Evolutionary conservation across 2,888 invertebrate species (phyloP).

Genomic region (Palloptera scutellata): DNA sequence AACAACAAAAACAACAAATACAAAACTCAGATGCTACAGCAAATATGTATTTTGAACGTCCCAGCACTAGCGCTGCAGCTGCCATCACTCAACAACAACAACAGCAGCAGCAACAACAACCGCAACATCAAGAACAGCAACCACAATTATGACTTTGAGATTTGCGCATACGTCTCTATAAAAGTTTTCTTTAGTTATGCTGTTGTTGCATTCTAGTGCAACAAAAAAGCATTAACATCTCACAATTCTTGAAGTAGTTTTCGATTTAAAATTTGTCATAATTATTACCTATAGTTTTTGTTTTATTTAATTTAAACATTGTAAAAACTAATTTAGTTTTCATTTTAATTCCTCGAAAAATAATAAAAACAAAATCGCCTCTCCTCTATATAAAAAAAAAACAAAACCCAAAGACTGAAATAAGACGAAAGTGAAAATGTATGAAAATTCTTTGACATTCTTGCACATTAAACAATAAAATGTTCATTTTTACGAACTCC

Average conservation of each 20-base stretch:
- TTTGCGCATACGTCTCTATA: slow-evolving; percentile 61
- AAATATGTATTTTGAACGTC: slow-evolving; percentile 47
- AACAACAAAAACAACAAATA: slow-evolving; percentile 18
- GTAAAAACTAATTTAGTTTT: too few relatives aligned
- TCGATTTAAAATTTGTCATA: too few relatives aligned
- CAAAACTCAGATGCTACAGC: background rate
- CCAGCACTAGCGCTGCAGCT: slow-evolving; percentile 46
- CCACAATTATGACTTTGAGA: slow-evolving; percentile 65
- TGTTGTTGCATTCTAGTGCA: too few relatives aligned
- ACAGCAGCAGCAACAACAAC: slow-evolving; percentile 39
- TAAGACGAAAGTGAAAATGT: slow-evolving; percentile 26
- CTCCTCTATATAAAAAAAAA: too few relatives aligned
- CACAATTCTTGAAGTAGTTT: too few relatives aligned
- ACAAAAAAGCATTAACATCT: background rate
- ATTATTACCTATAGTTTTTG: too few relatives aligned
- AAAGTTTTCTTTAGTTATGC: slow-evolving; percentile 57
- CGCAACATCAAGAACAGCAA: slow-evolving; percentile 44
- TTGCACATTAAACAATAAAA: too few relatives aligned
- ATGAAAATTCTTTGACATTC: too few relatives aligned
- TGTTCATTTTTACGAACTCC: background rate
- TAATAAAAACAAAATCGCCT: too few relatives aligned
- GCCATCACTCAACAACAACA: slow-evolving; percentile 37
- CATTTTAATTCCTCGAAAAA: too few relatives aligned
- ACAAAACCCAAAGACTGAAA: slow-evolving; percentile 54
- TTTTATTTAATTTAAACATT: too few relatives aligned